These are phyloP conservation scores for Athrips mouffetella DNA, from an alignment of 2,888 invertebrate species.

Conservation along the genomic window DNA sequence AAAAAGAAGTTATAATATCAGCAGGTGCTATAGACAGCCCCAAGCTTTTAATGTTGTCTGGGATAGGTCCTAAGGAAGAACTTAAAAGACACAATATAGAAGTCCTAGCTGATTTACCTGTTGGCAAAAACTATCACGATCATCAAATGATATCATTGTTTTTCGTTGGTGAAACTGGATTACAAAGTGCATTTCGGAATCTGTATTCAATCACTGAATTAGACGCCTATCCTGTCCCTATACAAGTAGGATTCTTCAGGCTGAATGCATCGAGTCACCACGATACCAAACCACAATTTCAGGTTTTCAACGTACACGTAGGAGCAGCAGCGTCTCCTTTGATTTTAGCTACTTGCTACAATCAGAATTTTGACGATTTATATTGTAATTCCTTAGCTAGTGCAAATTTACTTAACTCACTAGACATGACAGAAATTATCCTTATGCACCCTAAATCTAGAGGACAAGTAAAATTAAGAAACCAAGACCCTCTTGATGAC, in stretches of 20 bases:
- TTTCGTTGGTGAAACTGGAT: slow-evolving; percentile 46
- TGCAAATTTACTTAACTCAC: slow-evolving; percentile 44
- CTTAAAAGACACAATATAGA: slow-evolving; percentile 43
- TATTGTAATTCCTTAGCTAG: slow-evolving; percentile 43
- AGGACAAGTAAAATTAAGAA: slow-evolving; percentile 51
- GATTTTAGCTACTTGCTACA: slow-evolving; percentile 37
- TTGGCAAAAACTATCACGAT: slow-evolving; percentile 61
- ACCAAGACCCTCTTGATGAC: slow-evolving; percentile 47
- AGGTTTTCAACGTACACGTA: slow-evolving; percentile 51
- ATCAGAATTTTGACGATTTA: slow-evolving; percentile 34
- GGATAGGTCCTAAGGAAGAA: slow-evolving; percentile 51
- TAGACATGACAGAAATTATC: slow-evolving; percentile 39
- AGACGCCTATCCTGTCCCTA: slow-evolving; percentile 43
- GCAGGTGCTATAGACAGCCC: slow-evolving; percentile 59
- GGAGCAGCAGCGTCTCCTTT: slow-evolving; percentile 49
- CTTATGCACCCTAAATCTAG: slow-evolving; percentile 55
- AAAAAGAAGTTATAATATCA: slow-evolving; percentile 55
- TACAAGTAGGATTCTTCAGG: slow-evolving; percentile 48
- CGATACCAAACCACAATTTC: slow-evolving; percentile 46
- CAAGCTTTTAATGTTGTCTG: slow-evolving; percentile 61
- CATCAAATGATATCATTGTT: slow-evolving; percentile 42
- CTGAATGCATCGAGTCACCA: slow-evolving; percentile 30
- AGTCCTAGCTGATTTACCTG: slow-evolving; percentile 51
- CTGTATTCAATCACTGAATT: slow-evolving; percentile 34
- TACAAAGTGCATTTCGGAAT: slow-evolving; percentile 48